These are phyloP conservation scores for Artemisiospiza belli DNA, from an alignment of 2,113 vertebrate species.

Conservation along the genomic window DNA sequence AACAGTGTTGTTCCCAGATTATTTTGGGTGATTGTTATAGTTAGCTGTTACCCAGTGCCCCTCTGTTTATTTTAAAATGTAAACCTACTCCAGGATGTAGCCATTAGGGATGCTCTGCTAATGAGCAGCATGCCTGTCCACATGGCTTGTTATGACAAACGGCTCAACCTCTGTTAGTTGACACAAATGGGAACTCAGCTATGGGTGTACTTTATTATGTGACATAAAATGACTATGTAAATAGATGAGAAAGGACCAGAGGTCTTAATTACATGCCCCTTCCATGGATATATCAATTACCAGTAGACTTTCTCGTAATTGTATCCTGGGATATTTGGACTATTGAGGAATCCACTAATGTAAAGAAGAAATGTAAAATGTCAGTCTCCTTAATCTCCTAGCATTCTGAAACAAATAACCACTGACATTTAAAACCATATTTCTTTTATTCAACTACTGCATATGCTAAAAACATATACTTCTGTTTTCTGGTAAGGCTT, in stretches of 20 bases:
- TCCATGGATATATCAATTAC: background rate
- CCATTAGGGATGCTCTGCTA: conserved; percentile 20
- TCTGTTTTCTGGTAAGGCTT: background rate
- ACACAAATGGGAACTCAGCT: background rate
- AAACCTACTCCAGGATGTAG: conserved; percentile 52
- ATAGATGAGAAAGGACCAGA: background rate
- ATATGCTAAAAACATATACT: background rate
- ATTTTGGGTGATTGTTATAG: background rate
- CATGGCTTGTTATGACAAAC: conserved; percentile 1
- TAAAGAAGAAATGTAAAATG: background rate
- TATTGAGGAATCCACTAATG: background rate
- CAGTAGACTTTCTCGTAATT: background rate
- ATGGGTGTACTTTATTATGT: background rate
- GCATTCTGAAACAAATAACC: background rate
- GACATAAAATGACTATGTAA: background rate
- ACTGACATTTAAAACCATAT: background rate
- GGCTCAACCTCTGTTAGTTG: background rate
- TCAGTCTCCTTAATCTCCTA: background rate
- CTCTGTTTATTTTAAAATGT: conserved; percentile 60
- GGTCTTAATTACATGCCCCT: background rate
- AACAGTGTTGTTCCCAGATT: background rate
- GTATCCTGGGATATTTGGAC: background rate
- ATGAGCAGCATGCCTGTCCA: background rate
- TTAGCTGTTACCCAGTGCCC: conserved; percentile 7
- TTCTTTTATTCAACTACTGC: background rate